These are phyloP conservation scores for Sinonovacula constricta DNA, from an alignment of 1,140 invertebrate genomes.

Conservation along the genomic window DNA sequence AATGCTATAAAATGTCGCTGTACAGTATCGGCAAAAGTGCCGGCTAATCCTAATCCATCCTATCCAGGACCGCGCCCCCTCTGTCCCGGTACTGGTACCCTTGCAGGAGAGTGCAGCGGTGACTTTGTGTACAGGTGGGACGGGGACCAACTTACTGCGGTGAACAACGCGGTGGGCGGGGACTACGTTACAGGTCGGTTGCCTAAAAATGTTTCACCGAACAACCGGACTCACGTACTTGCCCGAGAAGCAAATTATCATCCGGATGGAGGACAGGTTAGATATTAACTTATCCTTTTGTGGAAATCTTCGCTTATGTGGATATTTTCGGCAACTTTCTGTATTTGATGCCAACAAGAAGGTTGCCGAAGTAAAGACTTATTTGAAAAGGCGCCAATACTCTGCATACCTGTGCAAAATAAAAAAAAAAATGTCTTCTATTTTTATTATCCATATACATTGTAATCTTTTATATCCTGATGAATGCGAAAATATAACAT, in stretches of 20 bases:
- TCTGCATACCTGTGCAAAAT: too few species aligned
- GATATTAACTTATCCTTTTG: too few species aligned
- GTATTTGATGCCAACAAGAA: too few species aligned
- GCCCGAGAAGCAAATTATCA: constrained; percentile 54
- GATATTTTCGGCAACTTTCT: too few species aligned
- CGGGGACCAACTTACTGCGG: constrained; percentile 12
- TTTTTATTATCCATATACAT: too few species aligned
- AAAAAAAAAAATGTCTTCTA: too few species aligned
- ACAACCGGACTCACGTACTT: constrained; percentile 41
- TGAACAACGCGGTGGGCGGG: constrained; percentile 26
- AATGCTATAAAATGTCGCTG: too few species aligned
- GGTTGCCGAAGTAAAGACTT: constrained; percentile 40
- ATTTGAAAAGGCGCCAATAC: constrained; percentile 39
- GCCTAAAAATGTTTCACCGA: constrained; percentile 18
- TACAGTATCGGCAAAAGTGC: too few species aligned
- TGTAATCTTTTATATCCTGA: too few species aligned
- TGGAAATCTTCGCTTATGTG: too few species aligned
- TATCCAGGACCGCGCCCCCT: constrained; percentile 15
- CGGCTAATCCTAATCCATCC: too few species aligned
- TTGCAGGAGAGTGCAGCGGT: constrained; percentile 10
- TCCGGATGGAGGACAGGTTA: constrained; percentile 55
- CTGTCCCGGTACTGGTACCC: constrained; percentile 15
- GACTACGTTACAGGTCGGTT: constrained; percentile 28
- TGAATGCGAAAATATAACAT: too few species aligned
- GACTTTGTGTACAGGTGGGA: constrained; percentile 26